Conservation (phyloP, 2,888 invertebrate species). For the Eupithecia inturbata region DNA sequence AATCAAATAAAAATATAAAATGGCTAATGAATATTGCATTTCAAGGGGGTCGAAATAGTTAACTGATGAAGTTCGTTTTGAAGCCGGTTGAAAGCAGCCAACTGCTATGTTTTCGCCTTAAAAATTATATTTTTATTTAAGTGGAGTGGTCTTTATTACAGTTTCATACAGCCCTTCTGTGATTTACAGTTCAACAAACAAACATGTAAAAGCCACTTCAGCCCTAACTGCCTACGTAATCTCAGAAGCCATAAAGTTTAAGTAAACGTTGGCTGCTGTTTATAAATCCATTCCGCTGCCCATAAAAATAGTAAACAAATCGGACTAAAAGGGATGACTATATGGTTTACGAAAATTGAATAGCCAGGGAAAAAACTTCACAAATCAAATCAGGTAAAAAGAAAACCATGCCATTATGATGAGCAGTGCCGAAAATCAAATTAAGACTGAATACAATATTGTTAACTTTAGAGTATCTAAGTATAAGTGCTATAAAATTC, state of each 20-base stretch:
- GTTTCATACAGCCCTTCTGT: constrained; percentile 19
- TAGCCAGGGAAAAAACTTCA: neutral
- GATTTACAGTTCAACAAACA: constrained; percentile 35
- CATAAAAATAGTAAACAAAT: constrained; percentile 67
- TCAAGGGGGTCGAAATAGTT: neutral
- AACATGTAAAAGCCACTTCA: constrained; percentile 40
- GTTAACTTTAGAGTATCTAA: neutral
- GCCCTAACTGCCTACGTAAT: constrained; percentile 43
- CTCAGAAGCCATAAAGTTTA: constrained; percentile 46
- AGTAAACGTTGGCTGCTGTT: constrained; percentile 51
- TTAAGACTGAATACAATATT: neutral
- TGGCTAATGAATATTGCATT: neutral
- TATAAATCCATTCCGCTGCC: constrained; percentile 60
- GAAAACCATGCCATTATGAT: neutral
- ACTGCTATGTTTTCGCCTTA: neutral
- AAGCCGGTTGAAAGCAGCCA: neutral
- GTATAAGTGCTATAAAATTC: neutral
- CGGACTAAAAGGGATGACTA: constrained; percentile 40
- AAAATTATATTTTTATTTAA: neutral
- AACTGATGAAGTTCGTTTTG: neutral
- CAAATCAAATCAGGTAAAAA: neutral
- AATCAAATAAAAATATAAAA: neutral
- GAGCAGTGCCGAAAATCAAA: neutral
- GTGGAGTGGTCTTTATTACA: neutral
- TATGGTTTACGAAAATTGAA: neutral